Evolutionary conservation across 92 coral and sea anemone species (phyloP), one percentile per base, ranked within the genome.

Genomic region (Parazoanthus swiftii): DNA sequence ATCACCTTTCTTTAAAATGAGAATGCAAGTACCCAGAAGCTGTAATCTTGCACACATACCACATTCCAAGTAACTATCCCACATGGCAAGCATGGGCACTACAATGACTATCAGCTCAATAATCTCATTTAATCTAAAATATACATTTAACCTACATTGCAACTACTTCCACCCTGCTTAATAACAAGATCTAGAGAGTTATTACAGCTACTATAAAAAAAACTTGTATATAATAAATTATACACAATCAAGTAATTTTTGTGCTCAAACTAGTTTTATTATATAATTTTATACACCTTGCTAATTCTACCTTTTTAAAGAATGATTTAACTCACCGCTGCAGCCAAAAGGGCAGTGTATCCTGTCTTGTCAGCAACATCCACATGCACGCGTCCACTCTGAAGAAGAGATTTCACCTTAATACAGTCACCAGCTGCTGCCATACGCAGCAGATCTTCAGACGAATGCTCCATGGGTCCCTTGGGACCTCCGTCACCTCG

Each of bases 341-440:
- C 98, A 74, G 99, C 99, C 3, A 97, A 90, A 23, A 97, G 91
- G 7, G 98, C 95, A 20, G 99, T 97, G 74, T 93, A 97, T 11
- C 99, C 99, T 75, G 99, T 97, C 90, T 97, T 97, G 86, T 97
- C 99, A 11, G 99, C 99, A 46, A 97, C 97, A 89, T 97, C 99
- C 81, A 95, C 99, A 90, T 97, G 97, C 11, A 95, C 95, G 21
- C 82, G 81, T 37, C 96, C 97, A 63, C 91, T 86, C 81, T 97
- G 97, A 54, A 97, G 81, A 81, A 97, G 89, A 35, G 84, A 85
- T 15, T 86, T 82, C 51, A 97, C 95, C 68, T 87, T 88, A 48
- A 94, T 51, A 77, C 96, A 93, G 85, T 97, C 98, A 13, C 99
- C 99, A 25, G 92, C 93, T 20, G 95, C 95, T 20, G 99, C 91